Base-by-base conservation (phyloP, 2,888 invertebrate genomes). In the Ichneumoninae sp. region DNA sequence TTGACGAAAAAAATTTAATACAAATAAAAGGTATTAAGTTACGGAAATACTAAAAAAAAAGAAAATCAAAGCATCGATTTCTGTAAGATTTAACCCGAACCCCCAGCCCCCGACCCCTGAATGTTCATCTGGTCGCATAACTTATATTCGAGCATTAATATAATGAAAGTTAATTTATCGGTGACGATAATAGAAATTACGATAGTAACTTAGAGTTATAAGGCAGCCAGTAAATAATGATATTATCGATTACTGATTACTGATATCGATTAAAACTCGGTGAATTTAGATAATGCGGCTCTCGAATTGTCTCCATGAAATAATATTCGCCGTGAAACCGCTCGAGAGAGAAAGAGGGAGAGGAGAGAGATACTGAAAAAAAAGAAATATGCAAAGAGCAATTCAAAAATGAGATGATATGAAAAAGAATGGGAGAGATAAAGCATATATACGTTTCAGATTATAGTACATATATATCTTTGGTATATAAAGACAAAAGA, bases 381-480 rank as follows among this genome's bases (percentile, higher is more conserved):
- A 75, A 30, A 36, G 2, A 16, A 19, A 22, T 36, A 40, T 50
- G 63, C 50, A 69, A 63, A 47, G 66, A 68, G 44, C 52, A 68
- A 79, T 75, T 71, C 22, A 66, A 63, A 80, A 80, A 36, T 40
- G 33, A 60, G 47, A 75, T 8, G 13, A 65, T 8, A 66, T 50
- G 26, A 54, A 71, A 81, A 36, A 47, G 26, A 26, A 68, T 63
- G 66, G 57, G 57, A 78, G 74, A 71, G 57, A 81, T 78, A 85
- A 44, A 82, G 77, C 81, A 71, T 73, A 68, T 83, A 84, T 69
- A 81, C 77, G 80, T 79, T 82, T 71, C 81, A 85, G 71, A 85
- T 75, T 74, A 85, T 79, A 75, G 76, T 76, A 76, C 76, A 81
- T 84, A 84, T 84, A 84, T 85, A 85, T 85, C 85, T 85, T 85